Evolutionary conservation across 2,888 invertebrate genomes (phyloP).

Genomic region (Hypena proboscidalis): DNA sequence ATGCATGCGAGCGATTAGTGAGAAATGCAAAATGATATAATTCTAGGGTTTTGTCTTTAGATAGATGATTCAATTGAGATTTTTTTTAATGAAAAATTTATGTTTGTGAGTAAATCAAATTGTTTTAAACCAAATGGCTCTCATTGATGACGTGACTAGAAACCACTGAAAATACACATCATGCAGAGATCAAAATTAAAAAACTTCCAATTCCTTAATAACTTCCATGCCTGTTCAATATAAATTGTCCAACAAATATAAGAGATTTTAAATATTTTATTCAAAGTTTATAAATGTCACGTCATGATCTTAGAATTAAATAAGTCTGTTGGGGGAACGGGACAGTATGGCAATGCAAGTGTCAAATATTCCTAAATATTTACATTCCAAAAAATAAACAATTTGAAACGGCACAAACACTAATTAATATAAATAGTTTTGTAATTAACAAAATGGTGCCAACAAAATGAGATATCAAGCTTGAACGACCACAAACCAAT

Average conservation of each 20-base stretch:
- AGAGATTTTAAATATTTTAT: no score
- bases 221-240: no score
- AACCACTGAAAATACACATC: no score
- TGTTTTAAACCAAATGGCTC: conserved; percentile 14
- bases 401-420: conserved; percentile 27
- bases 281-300: conserved; percentile 3
- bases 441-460: conserved; percentile 29
- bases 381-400: conserved; percentile 36
- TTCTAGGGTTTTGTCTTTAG: conserved; percentile 44
- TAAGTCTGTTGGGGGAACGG: conserved; percentile 16
- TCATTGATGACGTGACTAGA: conserved; percentile 1
- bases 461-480: conserved; percentile 19
- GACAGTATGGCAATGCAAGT: conserved; percentile 34
- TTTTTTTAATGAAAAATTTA: conserved; percentile 32
- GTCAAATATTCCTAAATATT: conserved; percentile 41
- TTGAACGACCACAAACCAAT: conserved; percentile 6
- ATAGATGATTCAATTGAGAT: conserved; percentile 43
- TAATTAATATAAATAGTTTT: conserved; percentile 22
- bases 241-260: no score
- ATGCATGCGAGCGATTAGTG: conserved; percentile 45
- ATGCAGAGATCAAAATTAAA: no score
- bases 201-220: no score
- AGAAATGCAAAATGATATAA: conserved; percentile 36
- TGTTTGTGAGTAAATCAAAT: conserved; percentile 16
- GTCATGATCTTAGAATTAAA: conserved; percentile 13